Base-by-base conservation (phyloP, 2,797 vertebrate genomes). In the Avahi laniger region DNA sequence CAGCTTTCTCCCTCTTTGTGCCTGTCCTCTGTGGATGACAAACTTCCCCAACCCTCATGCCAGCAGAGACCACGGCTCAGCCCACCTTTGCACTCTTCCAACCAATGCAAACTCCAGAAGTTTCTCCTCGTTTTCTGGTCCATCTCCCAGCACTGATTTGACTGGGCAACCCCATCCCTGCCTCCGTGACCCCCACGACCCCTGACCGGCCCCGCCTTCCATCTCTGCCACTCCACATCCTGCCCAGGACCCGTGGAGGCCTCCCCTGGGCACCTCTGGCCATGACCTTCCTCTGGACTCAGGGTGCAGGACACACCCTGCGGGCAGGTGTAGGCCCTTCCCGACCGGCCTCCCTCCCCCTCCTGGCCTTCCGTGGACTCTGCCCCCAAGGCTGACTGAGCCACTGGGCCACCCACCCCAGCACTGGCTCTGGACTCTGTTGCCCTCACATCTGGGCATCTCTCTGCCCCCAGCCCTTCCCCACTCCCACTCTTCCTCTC, bases 11-110 rank as follows among this genome's bases (percentile, higher is more conserved):
- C 33, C 4, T 46, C 24, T 50, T 20, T 35, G 6, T 43, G n/a
- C 10, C 28, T 67, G 57, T 38, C 24, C 65, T 52, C 73, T 18
- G 67, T 70, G 35, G 69, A 38, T 7, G 3, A 33, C 46, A 82
- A 24, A 0, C 14, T 11, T 15, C 26, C 1, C 1, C 24, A 5
- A 6, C 54, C 50, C 41, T n/a, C 26, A 17, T 14, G 18, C 30
- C 26, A 28, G 52, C 33, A 30, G 7, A 54, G 72, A 26, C 17
- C 65, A 4, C 26, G 14, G 72, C 10, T 18, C 75, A 24, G 22
- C 24, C 35, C 13, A 30, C 24, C 33, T 78, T 26, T 6, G 26
- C 12, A 59, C 46, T 63, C 28, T 12, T 33, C 78, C 38, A 35
- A 33, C 10, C 75, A 13, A 1, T 4, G 4, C 12, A 10, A 1